Evolutionary conservation across 2,888 invertebrate species (phyloP).

Genomic region (Norana najaformis): DNA sequence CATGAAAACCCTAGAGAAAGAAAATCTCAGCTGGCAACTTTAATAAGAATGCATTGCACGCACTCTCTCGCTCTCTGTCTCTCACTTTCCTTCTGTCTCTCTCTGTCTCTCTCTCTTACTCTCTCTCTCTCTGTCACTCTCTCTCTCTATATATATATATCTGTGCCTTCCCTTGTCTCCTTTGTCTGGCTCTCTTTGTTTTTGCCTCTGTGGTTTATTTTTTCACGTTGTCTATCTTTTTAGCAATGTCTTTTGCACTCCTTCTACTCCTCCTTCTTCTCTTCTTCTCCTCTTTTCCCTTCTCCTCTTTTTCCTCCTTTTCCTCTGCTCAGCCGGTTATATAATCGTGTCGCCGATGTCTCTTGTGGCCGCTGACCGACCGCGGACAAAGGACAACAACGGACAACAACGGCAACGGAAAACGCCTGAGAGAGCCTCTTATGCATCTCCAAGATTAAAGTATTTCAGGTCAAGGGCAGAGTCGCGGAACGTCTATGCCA

Average conservation of each 20-base stretch:
- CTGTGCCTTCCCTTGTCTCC: background rate
- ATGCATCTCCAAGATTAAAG: background rate
- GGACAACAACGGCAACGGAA: background rate
- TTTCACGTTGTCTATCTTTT: background rate
- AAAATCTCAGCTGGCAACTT: too few relatives aligned
- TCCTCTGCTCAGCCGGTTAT: background rate
- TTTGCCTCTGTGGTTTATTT: background rate
- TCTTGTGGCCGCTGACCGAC: background rate
- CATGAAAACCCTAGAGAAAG: too few relatives aligned
- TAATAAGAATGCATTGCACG: background rate
- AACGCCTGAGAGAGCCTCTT: background rate
- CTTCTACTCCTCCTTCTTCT: background rate
- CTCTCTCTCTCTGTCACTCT: background rate
- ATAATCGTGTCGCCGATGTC: conserved; percentile 13
- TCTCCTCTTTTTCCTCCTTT: background rate
- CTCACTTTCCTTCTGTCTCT: background rate
- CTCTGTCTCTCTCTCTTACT: background rate
- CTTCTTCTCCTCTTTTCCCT: background rate
- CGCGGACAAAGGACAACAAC: too few relatives aligned
- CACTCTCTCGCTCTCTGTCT: background rate
- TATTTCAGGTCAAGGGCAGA: background rate
- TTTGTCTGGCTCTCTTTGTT: conserved; percentile 9
- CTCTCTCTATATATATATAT: background rate
- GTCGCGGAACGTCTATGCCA: background rate
- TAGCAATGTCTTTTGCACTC: background rate